phyloP scores from a whole-genome alignment of 2,888 invertebrate species.

The Tribolium freemani region DNA sequence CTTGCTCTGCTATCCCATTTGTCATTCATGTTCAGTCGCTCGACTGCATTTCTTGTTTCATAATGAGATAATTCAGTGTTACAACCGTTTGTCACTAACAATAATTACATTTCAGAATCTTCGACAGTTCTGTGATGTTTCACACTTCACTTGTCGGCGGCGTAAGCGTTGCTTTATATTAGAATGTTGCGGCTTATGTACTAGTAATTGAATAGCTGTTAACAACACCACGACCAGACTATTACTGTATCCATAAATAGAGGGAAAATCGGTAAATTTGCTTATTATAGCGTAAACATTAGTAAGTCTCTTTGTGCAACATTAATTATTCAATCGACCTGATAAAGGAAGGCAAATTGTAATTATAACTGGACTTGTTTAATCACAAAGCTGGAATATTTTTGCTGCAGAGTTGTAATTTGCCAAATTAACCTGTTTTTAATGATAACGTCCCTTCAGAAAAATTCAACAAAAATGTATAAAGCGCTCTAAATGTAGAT shows the following conservation, averaged over 20 bases:
- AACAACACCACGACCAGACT: neutral
- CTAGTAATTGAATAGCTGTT: conserved; percentile 12
- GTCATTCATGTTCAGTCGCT: neutral
- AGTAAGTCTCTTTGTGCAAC: neutral
- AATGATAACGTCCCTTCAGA: neutral
- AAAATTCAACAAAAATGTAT: neutral
- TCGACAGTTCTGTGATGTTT: conserved; percentile 28
- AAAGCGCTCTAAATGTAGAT: neutral
- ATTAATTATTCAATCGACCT: neutral
- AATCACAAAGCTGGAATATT: neutral
- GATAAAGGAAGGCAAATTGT: neutral
- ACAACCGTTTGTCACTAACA: conserved; percentile 22
- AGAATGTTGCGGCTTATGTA: conserved; percentile 25
- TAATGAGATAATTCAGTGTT: neutral
- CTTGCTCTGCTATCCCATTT: too few relatives aligned
- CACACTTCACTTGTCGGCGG: conserved; percentile 12
- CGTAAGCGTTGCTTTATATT: conserved; percentile 30
- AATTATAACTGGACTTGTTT: neutral
- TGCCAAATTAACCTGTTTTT: neutral
- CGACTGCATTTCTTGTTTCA: neutral
- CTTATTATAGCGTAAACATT: neutral
- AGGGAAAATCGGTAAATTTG: neutral
- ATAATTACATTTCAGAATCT: conserved; percentile 6
- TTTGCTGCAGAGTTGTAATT: neutral
- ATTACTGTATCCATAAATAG: conserved; percentile 5